A percentile compares a stretch with the other conserved stretches of the same genome.
Conservation (phyloP, 2,113 vertebrate genomes). For the Odocoileus virginianus region DNA sequence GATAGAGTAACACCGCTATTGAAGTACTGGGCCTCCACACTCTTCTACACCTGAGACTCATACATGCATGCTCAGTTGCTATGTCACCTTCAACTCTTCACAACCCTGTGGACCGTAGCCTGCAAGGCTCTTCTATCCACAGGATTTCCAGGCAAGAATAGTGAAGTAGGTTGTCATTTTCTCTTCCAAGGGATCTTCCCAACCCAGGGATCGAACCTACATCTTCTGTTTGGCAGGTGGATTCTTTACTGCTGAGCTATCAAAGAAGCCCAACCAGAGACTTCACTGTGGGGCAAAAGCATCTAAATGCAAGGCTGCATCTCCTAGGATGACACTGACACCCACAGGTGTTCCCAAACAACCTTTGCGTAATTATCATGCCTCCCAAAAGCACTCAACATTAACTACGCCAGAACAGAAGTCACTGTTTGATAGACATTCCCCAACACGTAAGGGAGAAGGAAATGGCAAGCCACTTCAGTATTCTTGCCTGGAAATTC, state of each 20-base stretch:
- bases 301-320: neutral
- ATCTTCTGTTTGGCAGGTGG: neutral
- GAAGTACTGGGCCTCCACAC: neutral
- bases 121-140: neutral
- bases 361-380: neutral
- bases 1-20: rapidly evolving
- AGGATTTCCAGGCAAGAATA: neutral
- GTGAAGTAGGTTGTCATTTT: neutral
- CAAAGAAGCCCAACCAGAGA: neutral
- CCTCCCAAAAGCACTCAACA: neutral
- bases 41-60: neutral
- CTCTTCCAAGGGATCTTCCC: neutral
- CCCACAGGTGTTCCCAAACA: neutral
- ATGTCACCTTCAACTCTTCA: neutral
- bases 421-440: neutral
- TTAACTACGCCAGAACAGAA: neutral
- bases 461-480: neutral
- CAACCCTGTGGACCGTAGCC: neutral
- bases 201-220: neutral
- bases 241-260: neutral
- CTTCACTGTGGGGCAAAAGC: neutral
- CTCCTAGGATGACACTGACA: neutral
- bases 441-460: neutral
- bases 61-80: neutral
- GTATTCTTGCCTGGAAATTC: neutral